phyloP scores from a whole-genome alignment of 1,140 invertebrate species.

The Brachionus calyciflorus region DNA sequence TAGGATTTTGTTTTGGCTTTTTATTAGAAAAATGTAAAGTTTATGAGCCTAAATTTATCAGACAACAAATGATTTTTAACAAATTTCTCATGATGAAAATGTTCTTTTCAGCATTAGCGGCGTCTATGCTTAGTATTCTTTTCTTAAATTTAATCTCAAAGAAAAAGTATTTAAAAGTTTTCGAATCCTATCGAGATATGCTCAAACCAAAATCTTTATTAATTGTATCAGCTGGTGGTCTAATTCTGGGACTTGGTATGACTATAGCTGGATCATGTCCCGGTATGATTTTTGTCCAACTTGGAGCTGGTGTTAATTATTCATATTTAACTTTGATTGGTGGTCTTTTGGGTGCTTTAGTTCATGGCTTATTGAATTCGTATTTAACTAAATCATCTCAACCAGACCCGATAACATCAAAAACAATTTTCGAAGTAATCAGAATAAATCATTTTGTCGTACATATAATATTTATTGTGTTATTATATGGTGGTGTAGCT shows the following conservation, averaged over 20 bases:
- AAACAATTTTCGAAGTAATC: neutral
- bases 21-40: conserved; percentile 33
- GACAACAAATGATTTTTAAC: conserved; percentile 40
- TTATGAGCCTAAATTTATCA: conserved; percentile 22
- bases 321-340: conserved; percentile 20
- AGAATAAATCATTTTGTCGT: neutral
- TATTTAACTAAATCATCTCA: neutral
- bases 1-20: conserved; percentile 10
- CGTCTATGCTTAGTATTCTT: neutral
- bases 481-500: conserved; percentile 6
- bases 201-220: conserved; percentile 19
- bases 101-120: conserved; percentile 19
- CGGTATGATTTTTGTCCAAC: conserved; percentile 29
- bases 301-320: conserved; percentile 2
- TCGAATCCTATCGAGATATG: neutral
- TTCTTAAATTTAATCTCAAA: conserved; percentile 1
- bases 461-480: neutral
- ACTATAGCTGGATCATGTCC: conserved; percentile 23
- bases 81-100: conserved; percentile 45
- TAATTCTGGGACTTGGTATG: conserved; percentile 36
- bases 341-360: neutral
- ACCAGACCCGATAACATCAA: neutral
- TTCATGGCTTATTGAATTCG: neutral
- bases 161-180: neutral
- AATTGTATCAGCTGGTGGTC: neutral